A percentile compares a stretch with the other conserved stretches of the same genome.
Evolutionary conservation across 1,140 invertebrate species (phyloP).

Genomic region (Trachymyrmex septentrionalis): DNA sequence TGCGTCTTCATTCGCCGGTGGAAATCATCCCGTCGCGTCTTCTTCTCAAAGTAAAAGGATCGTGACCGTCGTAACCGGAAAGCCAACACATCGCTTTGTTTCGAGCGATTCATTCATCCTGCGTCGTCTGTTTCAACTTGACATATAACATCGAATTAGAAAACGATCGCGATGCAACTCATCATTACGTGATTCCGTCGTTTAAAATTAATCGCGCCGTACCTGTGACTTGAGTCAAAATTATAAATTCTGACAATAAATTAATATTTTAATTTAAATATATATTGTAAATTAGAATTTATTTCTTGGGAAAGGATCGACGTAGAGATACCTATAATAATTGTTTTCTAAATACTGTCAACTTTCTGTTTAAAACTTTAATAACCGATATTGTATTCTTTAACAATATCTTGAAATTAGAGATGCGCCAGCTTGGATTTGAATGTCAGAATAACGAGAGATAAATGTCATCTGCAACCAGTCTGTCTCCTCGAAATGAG

Average conservation of each 20-base stretch:
- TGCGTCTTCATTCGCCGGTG: background rate
- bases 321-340: background rate
- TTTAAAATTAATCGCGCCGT: background rate
- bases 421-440: background rate
- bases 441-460: slow-evolving; percentile 34
- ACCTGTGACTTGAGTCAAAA: background rate
- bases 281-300: background rate
- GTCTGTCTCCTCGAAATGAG: background rate
- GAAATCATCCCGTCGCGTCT: background rate
- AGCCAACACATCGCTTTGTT: background rate
- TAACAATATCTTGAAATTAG: background rate
- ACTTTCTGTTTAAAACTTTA: background rate
- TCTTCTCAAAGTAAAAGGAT: slow-evolving; percentile 9
- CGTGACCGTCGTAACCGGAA: background rate
- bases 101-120: slow-evolving; percentile 8
- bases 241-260: background rate
- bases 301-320: background rate
- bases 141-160: background rate
- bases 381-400: background rate
- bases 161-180: background rate
- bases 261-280: background rate
- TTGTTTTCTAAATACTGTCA: background rate
- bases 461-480: slow-evolving; percentile 27
- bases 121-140: background rate
- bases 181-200: background rate